phyloP scores from a whole-genome alignment of 2,113 vertebrate genomes.

The Tauraco erythrolophus region DNA sequence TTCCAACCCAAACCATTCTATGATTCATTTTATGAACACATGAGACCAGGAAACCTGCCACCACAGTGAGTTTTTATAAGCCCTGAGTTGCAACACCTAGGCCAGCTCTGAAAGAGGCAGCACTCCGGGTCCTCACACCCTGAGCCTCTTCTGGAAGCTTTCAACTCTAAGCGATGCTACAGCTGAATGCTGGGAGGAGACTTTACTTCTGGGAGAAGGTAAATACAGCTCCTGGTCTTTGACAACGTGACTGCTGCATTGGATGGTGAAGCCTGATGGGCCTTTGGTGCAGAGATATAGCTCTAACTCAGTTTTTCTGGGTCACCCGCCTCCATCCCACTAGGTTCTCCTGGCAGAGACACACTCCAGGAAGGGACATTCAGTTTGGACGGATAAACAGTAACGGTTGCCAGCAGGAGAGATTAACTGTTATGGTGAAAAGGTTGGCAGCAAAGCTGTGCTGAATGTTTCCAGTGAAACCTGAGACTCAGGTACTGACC shows the following conservation, averaged over 20 bases:
- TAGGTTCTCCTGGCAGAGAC: background rate
- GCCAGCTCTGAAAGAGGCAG: background rate
- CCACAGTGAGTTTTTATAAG: background rate
- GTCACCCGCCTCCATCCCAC: background rate
- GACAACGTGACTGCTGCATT: rapidly evolving
- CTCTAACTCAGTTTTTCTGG: background rate
- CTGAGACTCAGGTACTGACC: background rate
- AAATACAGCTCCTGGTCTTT: background rate
- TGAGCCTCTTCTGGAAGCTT: background rate
- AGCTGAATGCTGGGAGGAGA: background rate
- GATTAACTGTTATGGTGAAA: conserved; percentile 36
- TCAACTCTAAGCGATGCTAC: background rate
- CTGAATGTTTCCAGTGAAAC: background rate
- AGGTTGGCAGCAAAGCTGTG: background rate
- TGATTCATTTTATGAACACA: background rate
- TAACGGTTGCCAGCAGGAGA: background rate
- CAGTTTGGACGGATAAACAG: background rate
- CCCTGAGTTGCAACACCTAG: background rate
- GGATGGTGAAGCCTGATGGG: background rate
- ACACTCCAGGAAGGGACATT: background rate
- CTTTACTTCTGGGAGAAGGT: background rate
- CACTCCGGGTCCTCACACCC: background rate
- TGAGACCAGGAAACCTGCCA: background rate
- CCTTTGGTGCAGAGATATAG: background rate
- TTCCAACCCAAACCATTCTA: no score